A percentile compares a stretch with the other conserved stretches of the same genome.
Conservation (phyloP, 1,140 invertebrate species). For the Cotesia typhae region DNA sequence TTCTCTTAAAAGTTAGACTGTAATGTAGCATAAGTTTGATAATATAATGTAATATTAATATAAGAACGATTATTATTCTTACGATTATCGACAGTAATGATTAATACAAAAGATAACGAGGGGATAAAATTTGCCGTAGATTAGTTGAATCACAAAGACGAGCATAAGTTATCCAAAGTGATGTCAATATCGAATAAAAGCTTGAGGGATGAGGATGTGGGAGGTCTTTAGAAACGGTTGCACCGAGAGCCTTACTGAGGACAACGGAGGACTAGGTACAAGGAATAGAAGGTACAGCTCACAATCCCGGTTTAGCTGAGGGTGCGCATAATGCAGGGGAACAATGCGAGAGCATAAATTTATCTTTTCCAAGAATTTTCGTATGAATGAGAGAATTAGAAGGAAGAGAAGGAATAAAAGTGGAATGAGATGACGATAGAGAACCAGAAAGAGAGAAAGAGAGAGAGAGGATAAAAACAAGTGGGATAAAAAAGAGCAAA, state of each 20-base stretch:
- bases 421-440: not conserved
- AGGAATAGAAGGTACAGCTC: not conserved
- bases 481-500: not conserved
- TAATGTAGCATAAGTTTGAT: too few species aligned
- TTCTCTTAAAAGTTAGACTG: too few species aligned
- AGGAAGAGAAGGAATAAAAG: not conserved
- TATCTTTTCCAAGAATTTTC: conserved; percentile 30
- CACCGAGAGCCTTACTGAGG: conserved; percentile 1
- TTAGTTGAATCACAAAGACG: conserved; percentile 1
- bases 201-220: not conserved
- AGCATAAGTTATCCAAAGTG: conserved; percentile 5
- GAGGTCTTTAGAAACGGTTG: conserved; percentile 10
- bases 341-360: conserved; percentile 31
- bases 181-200: conserved; percentile 7
- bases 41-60: too few species aligned
- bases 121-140: conserved; percentile 4
- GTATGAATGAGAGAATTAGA: conserved; percentile 10
- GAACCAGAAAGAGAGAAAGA: not conserved
- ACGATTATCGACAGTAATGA: too few species aligned
- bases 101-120: not conserved
- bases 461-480: not conserved
- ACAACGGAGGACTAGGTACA: not conserved
- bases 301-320: conserved; percentile 22
- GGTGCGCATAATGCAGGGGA: conserved; percentile 29
- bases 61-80: too few species aligned